Evolutionary conservation across 2,888 invertebrate species (phyloP), one percentile per base, ranked within the genome.

Genomic region (Watsonalla binaria): DNA sequence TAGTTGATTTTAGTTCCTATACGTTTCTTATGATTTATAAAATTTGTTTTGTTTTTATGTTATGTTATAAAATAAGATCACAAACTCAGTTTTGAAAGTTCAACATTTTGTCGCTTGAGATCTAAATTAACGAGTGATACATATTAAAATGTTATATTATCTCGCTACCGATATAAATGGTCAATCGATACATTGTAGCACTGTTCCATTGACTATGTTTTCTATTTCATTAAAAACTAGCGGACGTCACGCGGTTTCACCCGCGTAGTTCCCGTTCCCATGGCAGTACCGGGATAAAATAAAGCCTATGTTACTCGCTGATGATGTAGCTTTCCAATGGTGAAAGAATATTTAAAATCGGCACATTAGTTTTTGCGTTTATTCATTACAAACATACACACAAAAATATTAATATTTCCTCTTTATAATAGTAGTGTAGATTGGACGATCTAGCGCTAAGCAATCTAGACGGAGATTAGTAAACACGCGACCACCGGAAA

Each of bases 181-280:
- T 63, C 63, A 70, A 71, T 55, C 57, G 58, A 68, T 51, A 60
- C 55, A 56, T 78, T 77, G 65, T 78, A 71, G 76, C 80, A 79
- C 84, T 86, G 86, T 85, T 84, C 79, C 76, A 67, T 78, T 78
- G 73, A 5, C 42, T 11, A 75, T 74, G 33, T 33, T 51, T 45
- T 45, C 49, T 54, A 53, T 52, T 54, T 52, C 47, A 35, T 57
- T 52, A 62, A 55, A 66, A 63, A 11, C n/a, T n/a, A n/a, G n/a
- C n/a, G n/a, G n/a, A n/a, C n/a, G n/a, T n/a, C n/a, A n/a, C n/a
- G n/a, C n/a, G n/a, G n/a, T n/a, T n/a, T n/a, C n/a, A n/a, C n/a
- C n/a, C n/a, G n/a, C n/a, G n/a, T n/a, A n/a, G n/a, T n/a, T n/a
- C n/a, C n/a, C n/a, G n/a, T n/a, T n/a, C n/a, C n/a, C n/a, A n/a